Conservation (phyloP, 2,888 invertebrate species). For the Julus scanicus region DNA sequence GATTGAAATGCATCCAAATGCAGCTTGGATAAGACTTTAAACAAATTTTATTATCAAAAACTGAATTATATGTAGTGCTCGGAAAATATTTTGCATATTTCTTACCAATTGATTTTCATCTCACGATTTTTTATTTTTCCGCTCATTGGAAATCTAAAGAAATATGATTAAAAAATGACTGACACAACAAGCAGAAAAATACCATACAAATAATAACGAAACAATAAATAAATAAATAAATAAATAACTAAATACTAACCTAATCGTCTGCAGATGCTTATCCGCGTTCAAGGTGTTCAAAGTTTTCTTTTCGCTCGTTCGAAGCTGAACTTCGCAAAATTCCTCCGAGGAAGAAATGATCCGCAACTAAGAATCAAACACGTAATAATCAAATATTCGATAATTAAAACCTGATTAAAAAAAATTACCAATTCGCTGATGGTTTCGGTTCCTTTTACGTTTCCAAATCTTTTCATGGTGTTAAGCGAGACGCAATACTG, state of each 20-base stretch:
- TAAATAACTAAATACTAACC: no score
- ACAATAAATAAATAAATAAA: no score
- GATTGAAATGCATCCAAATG: conserved; percentile 76
- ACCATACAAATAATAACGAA: no score
- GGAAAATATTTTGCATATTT: conserved; percentile 58
- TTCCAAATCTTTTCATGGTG: conserved; percentile 78
- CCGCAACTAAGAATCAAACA: not conserved
- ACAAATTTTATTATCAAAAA: conserved; percentile 50
- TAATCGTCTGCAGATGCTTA: conserved; percentile 71
- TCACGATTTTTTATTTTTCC: conserved; percentile 77
- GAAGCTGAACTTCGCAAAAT: conserved; percentile 75
- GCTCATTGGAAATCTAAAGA: conserved; percentile 72
- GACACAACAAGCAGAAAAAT: not conserved
- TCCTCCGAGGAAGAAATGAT: conserved; percentile 70
- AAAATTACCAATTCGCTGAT: conserved; percentile 53
- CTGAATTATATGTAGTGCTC: not conserved
- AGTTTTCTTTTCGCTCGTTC: conserved; percentile 76
- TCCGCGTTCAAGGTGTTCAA: conserved; percentile 78
- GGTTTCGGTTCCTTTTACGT: conserved; percentile 68
- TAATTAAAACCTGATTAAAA: not conserved
- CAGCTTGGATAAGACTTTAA: conserved; percentile 78
- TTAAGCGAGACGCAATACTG: conserved; percentile 74
- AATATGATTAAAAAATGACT: not conserved
- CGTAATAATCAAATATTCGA: not conserved
- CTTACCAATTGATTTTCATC: conserved; percentile 81